Evolutionary conservation across 1,140 invertebrate species (phyloP).

Genomic region (Drosophila virilis): DNA sequence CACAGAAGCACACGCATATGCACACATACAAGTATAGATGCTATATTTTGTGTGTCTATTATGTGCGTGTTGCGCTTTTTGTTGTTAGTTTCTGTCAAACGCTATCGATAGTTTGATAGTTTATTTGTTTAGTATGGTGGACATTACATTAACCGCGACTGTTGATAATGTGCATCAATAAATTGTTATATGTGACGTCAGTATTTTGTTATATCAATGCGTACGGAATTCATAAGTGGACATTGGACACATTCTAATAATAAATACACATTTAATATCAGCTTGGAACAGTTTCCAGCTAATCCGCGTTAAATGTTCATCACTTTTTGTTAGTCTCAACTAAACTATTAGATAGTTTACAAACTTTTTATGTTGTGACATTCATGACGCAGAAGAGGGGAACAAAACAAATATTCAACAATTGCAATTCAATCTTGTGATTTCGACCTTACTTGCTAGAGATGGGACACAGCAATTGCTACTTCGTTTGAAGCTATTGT

Average conservation of each 20-base stretch:
- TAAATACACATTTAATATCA: too few relatives aligned
- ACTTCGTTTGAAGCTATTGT: background rate
- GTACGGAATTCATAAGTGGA: too few relatives aligned
- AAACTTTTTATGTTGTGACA: background rate
- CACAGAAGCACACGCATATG: slow-evolving; percentile 7
- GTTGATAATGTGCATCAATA: too few relatives aligned
- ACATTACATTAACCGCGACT: background rate
- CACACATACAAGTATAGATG: slow-evolving; percentile 5
- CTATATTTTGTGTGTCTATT: slow-evolving; percentile 46
- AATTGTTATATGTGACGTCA: background rate
- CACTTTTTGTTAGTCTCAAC: too few relatives aligned
- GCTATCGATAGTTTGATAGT: slow-evolving; percentile 32
- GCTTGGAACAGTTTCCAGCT: too few relatives aligned
- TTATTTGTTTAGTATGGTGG: too few relatives aligned
- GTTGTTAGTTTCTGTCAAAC: slow-evolving; percentile 32
- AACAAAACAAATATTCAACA: background rate
- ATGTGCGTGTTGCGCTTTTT: slow-evolving; percentile 42
- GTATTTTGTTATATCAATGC: too few relatives aligned
- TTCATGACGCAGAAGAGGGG: background rate
- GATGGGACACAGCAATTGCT: background rate
- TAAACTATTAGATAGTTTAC: too few relatives aligned
- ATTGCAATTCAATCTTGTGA: background rate
- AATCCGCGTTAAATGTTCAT: too few relatives aligned
- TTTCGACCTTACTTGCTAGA: background rate
- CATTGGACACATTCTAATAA: too few relatives aligned